Evolutionary conservation across 1,140 invertebrate species (phyloP).

Genomic region (Zeugodacus cucurbitae): DNA sequence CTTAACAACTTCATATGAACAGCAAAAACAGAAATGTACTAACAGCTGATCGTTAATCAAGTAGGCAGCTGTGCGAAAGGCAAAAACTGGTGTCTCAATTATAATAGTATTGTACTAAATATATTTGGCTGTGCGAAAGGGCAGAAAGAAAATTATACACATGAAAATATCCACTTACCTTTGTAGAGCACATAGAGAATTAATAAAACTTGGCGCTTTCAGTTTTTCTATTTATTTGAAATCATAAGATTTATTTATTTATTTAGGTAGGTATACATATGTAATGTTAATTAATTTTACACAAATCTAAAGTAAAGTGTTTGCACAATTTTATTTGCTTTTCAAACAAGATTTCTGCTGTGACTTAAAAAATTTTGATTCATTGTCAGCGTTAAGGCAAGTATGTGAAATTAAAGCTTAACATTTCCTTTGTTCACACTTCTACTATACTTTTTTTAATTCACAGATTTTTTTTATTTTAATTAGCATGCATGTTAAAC

Average conservation of each 20-base stretch:
- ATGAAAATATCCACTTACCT: too few relatives aligned
- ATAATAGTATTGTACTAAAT: too few relatives aligned
- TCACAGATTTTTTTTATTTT: conserved; percentile 2
- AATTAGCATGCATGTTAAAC: neutral
- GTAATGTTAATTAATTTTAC: conserved; percentile 40
- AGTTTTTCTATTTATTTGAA: conserved; percentile 19
- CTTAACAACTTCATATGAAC: too few relatives aligned
- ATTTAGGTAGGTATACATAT: conserved; percentile 42
- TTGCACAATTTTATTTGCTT: conserved; percentile 21
- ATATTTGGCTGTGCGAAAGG: too few relatives aligned
- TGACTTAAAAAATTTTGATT: conserved; percentile 45
- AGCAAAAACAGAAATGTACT: too few relatives aligned
- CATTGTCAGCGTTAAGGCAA: conserved; percentile 47
- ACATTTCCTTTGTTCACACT: neutral
- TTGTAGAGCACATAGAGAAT: neutral
- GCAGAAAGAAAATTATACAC: too few relatives aligned
- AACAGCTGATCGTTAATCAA: too few relatives aligned
- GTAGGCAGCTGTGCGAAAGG: too few relatives aligned
- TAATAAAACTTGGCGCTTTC: neutral
- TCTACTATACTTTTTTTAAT: neutral
- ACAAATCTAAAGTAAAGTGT: conserved; percentile 18
- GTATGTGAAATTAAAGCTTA: conserved; percentile 47
- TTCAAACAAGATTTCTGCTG: neutral
- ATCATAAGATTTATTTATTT: conserved; percentile 44
- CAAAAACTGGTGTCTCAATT: too few relatives aligned